A percentile compares a stretch with the other conserved stretches of the same genome.
Evolutionary conservation across 2,113 vertebrate genomes (phyloP).

Genomic region (Erpornis zantholeuca): DNA sequence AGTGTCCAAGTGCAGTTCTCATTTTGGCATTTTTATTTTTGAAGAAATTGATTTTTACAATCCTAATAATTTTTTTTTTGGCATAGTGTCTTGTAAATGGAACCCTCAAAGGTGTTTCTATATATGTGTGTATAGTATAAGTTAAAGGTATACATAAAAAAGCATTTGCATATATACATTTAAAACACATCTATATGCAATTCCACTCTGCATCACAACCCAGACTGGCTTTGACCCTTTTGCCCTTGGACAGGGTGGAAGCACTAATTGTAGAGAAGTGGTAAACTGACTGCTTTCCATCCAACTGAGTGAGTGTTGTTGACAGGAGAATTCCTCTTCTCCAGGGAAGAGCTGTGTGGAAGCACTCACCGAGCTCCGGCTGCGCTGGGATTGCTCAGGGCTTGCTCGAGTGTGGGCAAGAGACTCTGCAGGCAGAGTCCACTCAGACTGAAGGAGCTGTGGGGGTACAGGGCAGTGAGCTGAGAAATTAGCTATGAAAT

Average conservation of each 20-base stretch:
- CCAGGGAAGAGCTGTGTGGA: neutral
- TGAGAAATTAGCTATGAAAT: neutral
- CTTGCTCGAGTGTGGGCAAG: neutral
- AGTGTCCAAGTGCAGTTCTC: neutral
- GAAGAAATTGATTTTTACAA: neutral
- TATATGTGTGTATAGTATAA: neutral
- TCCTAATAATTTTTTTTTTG: neutral
- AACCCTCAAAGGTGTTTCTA: neutral
- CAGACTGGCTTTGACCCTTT: neutral
- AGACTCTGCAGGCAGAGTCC: neutral
- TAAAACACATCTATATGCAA: neutral
- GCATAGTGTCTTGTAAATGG: neutral
- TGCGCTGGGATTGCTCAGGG: neutral
- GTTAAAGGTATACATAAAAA: neutral
- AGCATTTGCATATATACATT: neutral
- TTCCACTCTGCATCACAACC: neutral
- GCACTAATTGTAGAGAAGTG: neutral
- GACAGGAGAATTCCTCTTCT: neutral
- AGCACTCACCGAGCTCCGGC: rapidly evolving
- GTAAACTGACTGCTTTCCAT: neutral
- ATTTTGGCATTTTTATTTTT: neutral
- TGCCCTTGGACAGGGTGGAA: neutral
- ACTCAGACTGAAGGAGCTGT: neutral
- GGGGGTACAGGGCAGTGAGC: neutral
- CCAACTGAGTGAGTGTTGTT: rapidly evolving